These are phyloP conservation scores for Griposia aprilina DNA, from an alignment of 2,888 invertebrate genomes.

Conservation along the genomic window DNA sequence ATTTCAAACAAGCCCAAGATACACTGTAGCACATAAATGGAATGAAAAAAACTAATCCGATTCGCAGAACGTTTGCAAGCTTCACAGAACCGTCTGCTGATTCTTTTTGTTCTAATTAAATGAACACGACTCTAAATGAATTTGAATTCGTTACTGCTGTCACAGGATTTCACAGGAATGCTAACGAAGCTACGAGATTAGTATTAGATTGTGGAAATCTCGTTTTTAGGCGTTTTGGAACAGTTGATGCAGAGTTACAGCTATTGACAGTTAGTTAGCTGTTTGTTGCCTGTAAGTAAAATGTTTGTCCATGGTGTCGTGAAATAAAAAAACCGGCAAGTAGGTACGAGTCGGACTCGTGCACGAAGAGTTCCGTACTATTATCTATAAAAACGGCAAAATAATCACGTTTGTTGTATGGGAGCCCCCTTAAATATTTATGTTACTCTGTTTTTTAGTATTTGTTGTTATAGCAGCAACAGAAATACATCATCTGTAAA, in stretches of 20 bases:
- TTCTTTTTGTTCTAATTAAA: slow-evolving; percentile 38
- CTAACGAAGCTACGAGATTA: slow-evolving; percentile 33
- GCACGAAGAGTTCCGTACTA: too few species aligned
- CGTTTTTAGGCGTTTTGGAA: background rate
- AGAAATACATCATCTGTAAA: too few species aligned
- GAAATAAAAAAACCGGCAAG: background rate
- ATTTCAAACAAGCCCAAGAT: slow-evolving; percentile 6
- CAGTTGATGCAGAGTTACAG: too few species aligned
- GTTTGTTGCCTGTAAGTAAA: background rate
- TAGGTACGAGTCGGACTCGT: too few species aligned
- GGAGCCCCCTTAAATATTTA: too few species aligned
- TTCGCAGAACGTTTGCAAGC: slow-evolving; percentile 36
- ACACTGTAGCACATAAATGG: background rate
- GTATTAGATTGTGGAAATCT: background rate
- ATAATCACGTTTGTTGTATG: too few species aligned
- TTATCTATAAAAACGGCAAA: too few species aligned
- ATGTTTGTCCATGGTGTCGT: background rate
- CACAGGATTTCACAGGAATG: background rate
- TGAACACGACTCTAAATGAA: slow-evolving; percentile 24
- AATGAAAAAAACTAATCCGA: slow-evolving; percentile 23
- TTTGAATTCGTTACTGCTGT: slow-evolving; percentile 37
- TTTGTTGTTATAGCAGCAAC: too few species aligned
- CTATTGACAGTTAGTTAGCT: background rate
- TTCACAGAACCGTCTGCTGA: slow-evolving; percentile 9
- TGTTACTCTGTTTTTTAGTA: too few species aligned